Percentiles rank a stretch among this genome's conserved stretches.
phyloP scores from a whole-genome alignment of 2,888 invertebrate species.

The Hydrotaea diabolus region DNA sequence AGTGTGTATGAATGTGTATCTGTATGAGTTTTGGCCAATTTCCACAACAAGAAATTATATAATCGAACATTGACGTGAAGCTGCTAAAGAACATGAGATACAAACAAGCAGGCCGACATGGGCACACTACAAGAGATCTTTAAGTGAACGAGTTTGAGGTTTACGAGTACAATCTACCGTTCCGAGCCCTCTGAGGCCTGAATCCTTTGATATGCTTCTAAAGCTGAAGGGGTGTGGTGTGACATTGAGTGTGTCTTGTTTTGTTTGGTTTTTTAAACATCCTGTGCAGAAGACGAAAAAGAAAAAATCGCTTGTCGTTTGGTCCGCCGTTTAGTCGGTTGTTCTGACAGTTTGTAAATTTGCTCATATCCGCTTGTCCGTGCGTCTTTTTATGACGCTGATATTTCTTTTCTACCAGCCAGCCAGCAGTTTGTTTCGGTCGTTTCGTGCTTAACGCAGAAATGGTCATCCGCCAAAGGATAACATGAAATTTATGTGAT shows the following conservation, averaged over 20 bases:
- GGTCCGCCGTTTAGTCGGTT: background rate
- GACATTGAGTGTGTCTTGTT: background rate
- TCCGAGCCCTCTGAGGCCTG: too few relatives aligned
- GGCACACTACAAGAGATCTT: background rate
- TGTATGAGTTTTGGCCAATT: slow-evolving; percentile 21
- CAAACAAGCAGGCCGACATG: background rate
- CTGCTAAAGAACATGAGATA: slow-evolving; percentile 2
- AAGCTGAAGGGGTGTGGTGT: slow-evolving; percentile 13
- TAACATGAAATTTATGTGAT: slow-evolving; percentile 9
- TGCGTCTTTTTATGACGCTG: background rate
- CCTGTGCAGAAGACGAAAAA: too few relatives aligned
- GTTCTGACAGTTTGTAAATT: slow-evolving; percentile 6
- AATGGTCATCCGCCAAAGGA: slow-evolving; percentile 43
- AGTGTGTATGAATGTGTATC: too few relatives aligned
- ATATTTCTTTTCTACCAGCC: background rate
- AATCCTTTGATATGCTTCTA: background rate
- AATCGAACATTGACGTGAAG: slow-evolving; percentile 60
- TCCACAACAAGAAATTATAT: slow-evolving; percentile 51
- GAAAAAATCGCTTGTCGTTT: background rate
- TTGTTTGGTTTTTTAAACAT: slow-evolving; percentile 2
- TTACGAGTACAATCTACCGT: too few relatives aligned
- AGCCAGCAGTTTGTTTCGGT: slow-evolving; percentile 1
- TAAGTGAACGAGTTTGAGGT: background rate
- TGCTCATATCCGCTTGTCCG: background rate
- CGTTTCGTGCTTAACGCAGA: slow-evolving; percentile 31